Percentiles rank a stretch among this genome's conserved stretches.
Conservation (phyloP, 2,797 vertebrate species). For the Cossypha niveicapilla region DNA sequence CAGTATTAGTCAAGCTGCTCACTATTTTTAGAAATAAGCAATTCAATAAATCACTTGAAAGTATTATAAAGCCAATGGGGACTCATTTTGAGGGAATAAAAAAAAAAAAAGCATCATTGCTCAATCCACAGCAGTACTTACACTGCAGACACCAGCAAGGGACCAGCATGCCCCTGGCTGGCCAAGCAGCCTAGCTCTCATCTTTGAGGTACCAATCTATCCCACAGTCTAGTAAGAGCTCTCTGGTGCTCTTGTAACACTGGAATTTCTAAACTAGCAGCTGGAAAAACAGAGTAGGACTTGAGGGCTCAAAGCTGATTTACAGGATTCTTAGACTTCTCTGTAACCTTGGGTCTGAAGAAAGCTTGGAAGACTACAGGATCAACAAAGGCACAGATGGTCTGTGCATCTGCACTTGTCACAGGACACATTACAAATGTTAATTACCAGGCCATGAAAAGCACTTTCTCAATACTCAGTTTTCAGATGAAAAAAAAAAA, state of each 20-base stretch:
- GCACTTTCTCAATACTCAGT: not conserved
- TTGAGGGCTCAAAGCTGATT: not conserved
- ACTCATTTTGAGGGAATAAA: not conserved
- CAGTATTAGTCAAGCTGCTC: not conserved
- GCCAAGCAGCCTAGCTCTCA: not conserved
- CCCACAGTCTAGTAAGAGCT: not conserved
- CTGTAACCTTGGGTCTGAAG: not conserved
- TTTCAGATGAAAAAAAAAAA: not conserved
- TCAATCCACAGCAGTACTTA: not conserved
- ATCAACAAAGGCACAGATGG: not conserved
- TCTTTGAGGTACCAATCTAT: not conserved
- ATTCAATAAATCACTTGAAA: slow-evolving; percentile 6
- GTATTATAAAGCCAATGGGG: not conserved
- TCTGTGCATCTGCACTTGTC: not conserved
- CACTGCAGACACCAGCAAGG: not conserved
- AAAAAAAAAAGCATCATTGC: not conserved
- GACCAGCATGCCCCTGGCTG: not conserved
- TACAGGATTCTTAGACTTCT: not conserved
- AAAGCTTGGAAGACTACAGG: not conserved
- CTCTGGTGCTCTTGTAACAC: not conserved
- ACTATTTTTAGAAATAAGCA: slow-evolving; percentile 17
- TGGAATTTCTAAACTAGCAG: not conserved
- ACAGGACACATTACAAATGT: not conserved
- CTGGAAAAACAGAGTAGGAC: not conserved
- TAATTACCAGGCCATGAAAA: not conserved